Conservation (phyloP, 2,797 vertebrate species). For the Pangasius mekongensis region DNA sequence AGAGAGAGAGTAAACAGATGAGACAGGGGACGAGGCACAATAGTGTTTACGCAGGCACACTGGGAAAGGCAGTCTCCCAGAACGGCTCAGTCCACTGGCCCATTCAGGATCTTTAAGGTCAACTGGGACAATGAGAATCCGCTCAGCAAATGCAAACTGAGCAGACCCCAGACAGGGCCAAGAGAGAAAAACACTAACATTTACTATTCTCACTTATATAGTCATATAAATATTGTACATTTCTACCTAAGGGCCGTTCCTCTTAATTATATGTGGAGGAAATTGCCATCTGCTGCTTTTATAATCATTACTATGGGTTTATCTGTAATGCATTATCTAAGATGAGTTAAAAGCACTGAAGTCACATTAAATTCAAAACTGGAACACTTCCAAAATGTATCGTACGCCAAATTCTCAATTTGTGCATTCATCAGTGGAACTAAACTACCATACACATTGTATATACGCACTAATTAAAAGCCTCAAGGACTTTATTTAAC, state of each 20-base stretch:
- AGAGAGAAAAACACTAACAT: background rate
- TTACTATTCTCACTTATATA: background rate
- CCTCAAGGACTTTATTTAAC: too few species aligned
- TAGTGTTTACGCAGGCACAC: slow-evolving; percentile 43
- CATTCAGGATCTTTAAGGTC: slow-evolving; percentile 42
- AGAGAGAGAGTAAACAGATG: slow-evolving; percentile 34
- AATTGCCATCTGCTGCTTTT: slow-evolving; percentile 5
- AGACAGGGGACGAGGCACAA: slow-evolving; percentile 31
- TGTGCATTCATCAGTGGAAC: background rate
- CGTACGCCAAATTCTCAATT: background rate
- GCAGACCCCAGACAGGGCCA: slow-evolving; percentile 3
- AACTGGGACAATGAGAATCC: slow-evolving; percentile 33
- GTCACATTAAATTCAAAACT: background rate
- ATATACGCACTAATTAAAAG: background rate
- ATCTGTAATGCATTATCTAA: background rate
- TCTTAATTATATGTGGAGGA: background rate
- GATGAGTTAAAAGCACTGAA: background rate
- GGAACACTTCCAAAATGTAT: background rate
- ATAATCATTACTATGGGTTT: slow-evolving; percentile 4
- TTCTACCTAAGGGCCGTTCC: background rate
- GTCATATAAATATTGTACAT: slow-evolving; percentile 5
- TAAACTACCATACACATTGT: background rate
- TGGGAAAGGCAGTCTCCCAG: slow-evolving; percentile 50
- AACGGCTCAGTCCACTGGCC: slow-evolving; percentile 44
- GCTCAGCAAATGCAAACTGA: slow-evolving; percentile 30